Conservation (phyloP, 92 coral and sea anemone species). For the Palythoa grandiflora region DNA sequence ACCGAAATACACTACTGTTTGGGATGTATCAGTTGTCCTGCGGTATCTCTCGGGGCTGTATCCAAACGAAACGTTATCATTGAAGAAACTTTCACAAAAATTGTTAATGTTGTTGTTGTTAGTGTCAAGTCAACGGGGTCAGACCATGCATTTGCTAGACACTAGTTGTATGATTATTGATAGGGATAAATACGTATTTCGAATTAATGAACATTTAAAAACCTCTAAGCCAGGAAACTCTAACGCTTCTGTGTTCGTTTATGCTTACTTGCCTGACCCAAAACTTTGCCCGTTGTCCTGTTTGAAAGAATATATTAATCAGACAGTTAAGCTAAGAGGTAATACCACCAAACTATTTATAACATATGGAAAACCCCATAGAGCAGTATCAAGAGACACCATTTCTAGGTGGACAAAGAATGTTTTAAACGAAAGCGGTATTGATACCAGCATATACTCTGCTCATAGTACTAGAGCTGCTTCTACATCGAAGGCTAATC, state of each 20-base stretch:
- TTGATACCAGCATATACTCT: conserved; percentile 59
- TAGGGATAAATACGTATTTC: conserved; percentile 44
- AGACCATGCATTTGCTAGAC: conserved; percentile 43
- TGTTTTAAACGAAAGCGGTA: conserved; percentile 53
- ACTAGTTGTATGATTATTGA: conserved; percentile 30
- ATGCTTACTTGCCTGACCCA: conserved; percentile 43
- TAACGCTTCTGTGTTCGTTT: conserved; percentile 40
- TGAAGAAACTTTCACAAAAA: conserved; percentile 9
- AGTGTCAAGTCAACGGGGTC: conserved; percentile 1
- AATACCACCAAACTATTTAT: conserved; percentile 27
- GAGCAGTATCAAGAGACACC: conserved; percentile 1
- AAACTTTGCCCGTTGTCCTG: conserved; percentile 49
- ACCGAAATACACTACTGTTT: not conserved
- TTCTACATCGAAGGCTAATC: conserved; percentile 60
- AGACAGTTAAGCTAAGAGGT: conserved; percentile 43
- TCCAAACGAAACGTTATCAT: not conserved
- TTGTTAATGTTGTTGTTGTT: not conserved
- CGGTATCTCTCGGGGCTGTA: not conserved
- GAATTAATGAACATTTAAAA: conserved; percentile 44
- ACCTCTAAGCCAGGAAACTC: conserved; percentile 48
- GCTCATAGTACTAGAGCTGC: conserved; percentile 76
- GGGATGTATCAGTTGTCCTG: conserved; percentile 10
- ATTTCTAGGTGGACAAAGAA: conserved; percentile 46
- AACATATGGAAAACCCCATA: conserved; percentile 5
- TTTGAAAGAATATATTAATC: conserved; percentile 42